A percentile compares a stretch with the other conserved stretches of the same genome.
phyloP scores from a whole-genome alignment of 2,888 invertebrate genomes.

The Morinoia aosen region DNA sequence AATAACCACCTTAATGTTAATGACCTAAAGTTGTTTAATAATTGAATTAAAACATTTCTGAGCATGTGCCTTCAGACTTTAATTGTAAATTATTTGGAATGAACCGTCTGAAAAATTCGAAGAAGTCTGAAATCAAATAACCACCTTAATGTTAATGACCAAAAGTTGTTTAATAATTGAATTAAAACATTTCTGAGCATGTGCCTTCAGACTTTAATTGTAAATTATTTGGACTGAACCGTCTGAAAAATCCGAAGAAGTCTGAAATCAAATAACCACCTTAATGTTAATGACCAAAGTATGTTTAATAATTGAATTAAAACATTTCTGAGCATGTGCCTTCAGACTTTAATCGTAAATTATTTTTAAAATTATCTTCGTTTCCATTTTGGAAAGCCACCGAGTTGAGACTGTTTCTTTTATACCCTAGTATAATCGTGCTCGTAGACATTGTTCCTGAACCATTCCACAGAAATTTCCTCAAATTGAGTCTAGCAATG shows the following conservation, averaged over 20 bases:
- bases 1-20: no score
- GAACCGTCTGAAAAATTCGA: no score
- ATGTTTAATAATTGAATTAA: background rate
- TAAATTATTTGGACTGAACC: no score
- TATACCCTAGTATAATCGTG: background rate
- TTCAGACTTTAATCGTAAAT: background rate
- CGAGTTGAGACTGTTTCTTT: background rate
- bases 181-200: no score
- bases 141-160: background rate
- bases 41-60: no score
- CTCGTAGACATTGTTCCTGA: background rate
- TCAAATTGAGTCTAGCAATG: background rate
- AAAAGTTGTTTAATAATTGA: no score
- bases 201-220: background rate
- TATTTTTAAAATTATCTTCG: background rate
- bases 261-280: no score
- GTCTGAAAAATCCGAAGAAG: no score
- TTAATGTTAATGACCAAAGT: background rate
- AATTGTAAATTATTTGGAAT: no score
- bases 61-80: no score
- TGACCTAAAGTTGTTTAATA: no score
- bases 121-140: no score
- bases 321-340: background rate
- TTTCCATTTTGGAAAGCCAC: background rate
- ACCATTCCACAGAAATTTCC: background rate